Evolutionary conservation across 2,113 vertebrate species (phyloP).

Genomic region (Myodes glareolus): DNA sequence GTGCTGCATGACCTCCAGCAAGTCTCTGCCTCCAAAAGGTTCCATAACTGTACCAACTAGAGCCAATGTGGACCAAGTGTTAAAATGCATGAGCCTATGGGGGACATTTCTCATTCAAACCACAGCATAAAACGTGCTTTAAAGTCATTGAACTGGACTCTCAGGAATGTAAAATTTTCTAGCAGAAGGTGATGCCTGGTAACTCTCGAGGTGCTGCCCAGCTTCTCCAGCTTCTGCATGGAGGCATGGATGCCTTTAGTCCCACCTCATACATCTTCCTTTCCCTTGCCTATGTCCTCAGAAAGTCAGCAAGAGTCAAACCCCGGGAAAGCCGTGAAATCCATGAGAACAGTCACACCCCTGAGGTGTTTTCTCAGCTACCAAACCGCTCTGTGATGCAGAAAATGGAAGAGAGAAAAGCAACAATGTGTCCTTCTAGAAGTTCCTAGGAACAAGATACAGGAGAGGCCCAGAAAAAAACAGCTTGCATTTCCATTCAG

Average conservation of each 20-base stretch:
- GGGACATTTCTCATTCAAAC: background rate
- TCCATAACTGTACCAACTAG: background rate
- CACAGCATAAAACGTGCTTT: background rate
- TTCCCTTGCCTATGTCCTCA: background rate
- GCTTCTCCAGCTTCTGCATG: background rate
- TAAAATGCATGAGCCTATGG: background rate
- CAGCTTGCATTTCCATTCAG: conserved; percentile 67
- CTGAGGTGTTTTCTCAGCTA: conserved; percentile 40
- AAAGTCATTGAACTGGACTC: background rate
- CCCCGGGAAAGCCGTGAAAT: conserved; percentile 45
- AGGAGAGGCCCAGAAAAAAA: conserved; percentile 5
- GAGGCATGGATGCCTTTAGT: background rate
- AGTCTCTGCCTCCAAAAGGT: background rate
- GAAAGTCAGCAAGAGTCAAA: background rate
- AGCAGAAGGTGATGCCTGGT: background rate
- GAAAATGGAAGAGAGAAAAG: conserved; percentile 31
- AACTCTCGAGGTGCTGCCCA: background rate
- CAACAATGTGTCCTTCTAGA: background rate
- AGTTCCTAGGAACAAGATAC: background rate
- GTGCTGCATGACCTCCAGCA: background rate
- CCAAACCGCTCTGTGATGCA: background rate
- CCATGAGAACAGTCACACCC: background rate
- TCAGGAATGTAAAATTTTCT: background rate
- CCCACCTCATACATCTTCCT: background rate
- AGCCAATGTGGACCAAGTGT: background rate